Conservation (phyloP, 2,797 vertebrate species). For the Buceros bicornis region DNA sequence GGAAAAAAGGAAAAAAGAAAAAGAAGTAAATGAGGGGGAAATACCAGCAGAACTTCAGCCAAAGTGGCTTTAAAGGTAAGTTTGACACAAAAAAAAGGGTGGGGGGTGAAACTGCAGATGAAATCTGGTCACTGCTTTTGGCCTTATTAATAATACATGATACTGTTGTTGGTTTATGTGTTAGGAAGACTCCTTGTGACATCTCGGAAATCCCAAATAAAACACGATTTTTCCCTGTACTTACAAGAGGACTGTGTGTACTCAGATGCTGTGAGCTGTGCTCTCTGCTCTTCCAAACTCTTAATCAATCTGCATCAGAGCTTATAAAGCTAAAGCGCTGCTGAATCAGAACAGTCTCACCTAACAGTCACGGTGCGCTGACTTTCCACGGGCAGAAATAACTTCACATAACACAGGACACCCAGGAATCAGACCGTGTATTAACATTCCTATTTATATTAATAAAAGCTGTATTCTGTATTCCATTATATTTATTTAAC, state of each 20-base stretch:
- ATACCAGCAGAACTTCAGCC: neutral
- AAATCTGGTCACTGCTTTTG: neutral
- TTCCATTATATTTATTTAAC: constrained; percentile 32
- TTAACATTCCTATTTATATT: constrained; percentile 16
- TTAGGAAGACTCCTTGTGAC: neutral
- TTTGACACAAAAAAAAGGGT: neutral
- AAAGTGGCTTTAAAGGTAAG: neutral
- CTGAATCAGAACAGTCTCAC: neutral
- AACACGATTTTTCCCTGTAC: neutral
- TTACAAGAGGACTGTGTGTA: neutral
- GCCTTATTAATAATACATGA: neutral
- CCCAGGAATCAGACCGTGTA: neutral
- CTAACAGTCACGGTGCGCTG: neutral
- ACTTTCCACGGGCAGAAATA: neutral
- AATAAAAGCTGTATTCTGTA: constrained; percentile 25
- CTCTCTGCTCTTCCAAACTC: neutral
- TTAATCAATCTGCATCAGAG: neutral
- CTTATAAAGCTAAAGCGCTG: neutral
- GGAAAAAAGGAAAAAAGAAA: neutral
- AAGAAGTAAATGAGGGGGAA: neutral
- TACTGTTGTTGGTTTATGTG: neutral
- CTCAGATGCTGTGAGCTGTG: neutral
- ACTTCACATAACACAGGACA: neutral
- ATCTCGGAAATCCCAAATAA: neutral
- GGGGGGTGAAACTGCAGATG: neutral